Evolutionary conservation across 2,888 invertebrate genomes (phyloP).

Genomic region (Pheosia gnoma): DNA sequence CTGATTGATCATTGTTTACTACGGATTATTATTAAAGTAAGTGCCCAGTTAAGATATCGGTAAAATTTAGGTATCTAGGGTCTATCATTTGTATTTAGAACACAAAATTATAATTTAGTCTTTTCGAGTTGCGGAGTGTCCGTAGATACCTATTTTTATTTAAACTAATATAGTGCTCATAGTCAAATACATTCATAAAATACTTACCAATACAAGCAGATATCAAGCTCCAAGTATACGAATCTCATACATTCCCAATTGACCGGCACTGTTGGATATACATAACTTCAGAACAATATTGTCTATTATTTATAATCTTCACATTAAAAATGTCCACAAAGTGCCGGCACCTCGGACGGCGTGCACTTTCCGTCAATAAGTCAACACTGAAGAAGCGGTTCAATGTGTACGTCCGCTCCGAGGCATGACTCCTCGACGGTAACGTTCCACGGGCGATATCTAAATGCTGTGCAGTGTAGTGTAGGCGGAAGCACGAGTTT

Average conservation of each 20-base stretch:
- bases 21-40: no score
- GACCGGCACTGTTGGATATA: constrained; percentile 25
- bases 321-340: constrained; percentile 31
- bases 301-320: constrained; percentile 22
- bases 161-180: no score
- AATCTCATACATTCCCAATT: constrained; percentile 27
- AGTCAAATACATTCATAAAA: not conserved
- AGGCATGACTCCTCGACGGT: constrained; percentile 30
- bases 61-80: no score
- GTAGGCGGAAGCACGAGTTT: constrained; percentile 42
- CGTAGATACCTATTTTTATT: no score
- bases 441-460: constrained; percentile 34
- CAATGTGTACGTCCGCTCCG: constrained; percentile 36
- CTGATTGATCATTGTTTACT: no score
- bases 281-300: constrained; percentile 24
- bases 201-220: constrained; percentile 10
- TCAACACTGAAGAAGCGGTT: constrained; percentile 15
- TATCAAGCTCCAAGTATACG: constrained; percentile 24
- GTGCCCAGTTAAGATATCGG: no score
- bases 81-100: no score
- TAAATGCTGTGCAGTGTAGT: constrained; percentile 19
- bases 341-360: constrained; percentile 15
- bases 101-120: no score
- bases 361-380: constrained; percentile 36
- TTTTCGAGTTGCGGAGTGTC: no score